Evolutionary conservation across 2,888 invertebrate species (phyloP).

Genomic region (Yponomeuta sedellus): DNA sequence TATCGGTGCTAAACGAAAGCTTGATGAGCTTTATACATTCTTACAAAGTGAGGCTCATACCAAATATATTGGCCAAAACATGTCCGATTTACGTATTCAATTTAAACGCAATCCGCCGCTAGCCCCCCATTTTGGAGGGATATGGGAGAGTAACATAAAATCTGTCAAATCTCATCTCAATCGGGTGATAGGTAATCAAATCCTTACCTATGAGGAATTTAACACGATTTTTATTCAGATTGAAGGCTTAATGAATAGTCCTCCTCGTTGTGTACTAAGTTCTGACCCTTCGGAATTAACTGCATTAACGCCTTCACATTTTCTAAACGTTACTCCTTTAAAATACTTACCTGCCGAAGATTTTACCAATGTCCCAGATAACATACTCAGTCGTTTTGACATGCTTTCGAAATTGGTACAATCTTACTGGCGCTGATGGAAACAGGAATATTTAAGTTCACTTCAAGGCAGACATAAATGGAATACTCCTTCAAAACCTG

Average conservation of each 20-base stretch:
- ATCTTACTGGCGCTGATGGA: constrained; percentile 20
- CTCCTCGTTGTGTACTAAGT: too few species aligned
- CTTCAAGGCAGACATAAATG: constrained; percentile 17
- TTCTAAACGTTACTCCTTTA: neutral
- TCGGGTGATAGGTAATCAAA: neutral
- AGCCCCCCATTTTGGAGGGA: neutral
- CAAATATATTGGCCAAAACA: too few species aligned
- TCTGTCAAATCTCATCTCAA: neutral
- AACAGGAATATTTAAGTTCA: constrained; percentile 15
- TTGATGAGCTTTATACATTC: too few species aligned
- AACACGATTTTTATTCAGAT: too few species aligned
- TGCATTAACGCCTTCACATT: neutral
- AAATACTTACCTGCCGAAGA: neutral
- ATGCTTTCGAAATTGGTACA: too few species aligned
- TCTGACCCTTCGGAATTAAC: too few species aligned
- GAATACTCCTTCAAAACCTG: constrained; percentile 10
- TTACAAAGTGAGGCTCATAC: too few species aligned
- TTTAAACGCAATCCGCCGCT: too few species aligned
- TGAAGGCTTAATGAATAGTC: too few species aligned
- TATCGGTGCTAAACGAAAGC: too few species aligned
- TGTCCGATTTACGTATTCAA: too few species aligned
- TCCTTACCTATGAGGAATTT: too few species aligned
- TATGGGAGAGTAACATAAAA: neutral
- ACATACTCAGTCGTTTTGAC: neutral
- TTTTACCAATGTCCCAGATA: neutral